Conservation (phyloP, 2,888 invertebrate genomes). For the Caenorhabditis angaria region DNA sequence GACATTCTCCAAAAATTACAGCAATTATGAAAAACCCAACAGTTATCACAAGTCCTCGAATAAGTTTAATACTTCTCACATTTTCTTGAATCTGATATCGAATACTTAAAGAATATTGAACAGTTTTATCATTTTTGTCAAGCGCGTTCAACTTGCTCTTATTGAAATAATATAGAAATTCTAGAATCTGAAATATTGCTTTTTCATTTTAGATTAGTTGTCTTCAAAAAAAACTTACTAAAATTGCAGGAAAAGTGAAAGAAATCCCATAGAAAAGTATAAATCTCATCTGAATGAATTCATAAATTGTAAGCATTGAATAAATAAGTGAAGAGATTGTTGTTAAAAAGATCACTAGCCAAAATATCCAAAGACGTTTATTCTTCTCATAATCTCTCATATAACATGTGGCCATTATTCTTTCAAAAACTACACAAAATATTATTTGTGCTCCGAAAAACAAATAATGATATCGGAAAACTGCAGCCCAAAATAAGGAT, state of each 20-base stretch:
- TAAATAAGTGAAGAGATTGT: conserved; percentile 10
- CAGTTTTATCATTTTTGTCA: conserved; percentile 8
- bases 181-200: conserved; percentile 10
- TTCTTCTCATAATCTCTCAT: conserved; percentile 31
- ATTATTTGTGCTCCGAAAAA: conserved; percentile 23
- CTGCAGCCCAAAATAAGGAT: conserved; percentile 23
- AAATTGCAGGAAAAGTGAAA: conserved; percentile 8
- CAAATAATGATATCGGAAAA: conserved; percentile 37
- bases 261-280: conserved; percentile 15
- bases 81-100: conserved; percentile 36
- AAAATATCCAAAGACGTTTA: conserved; percentile 14
- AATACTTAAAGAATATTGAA: conserved; percentile 23
- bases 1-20: conserved; percentile 25
- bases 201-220: neutral
- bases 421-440: conserved; percentile 14
- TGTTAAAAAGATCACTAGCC: neutral
- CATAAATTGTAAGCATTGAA: conserved; percentile 18
- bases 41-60: conserved; percentile 17
- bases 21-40: conserved; percentile 22
- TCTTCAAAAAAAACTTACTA: conserved; percentile 1
- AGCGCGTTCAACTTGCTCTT: conserved; percentile 7
- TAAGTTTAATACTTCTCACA: conserved; percentile 25
- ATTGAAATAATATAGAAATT: conserved; percentile 17
- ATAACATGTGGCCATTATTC: conserved; percentile 21
- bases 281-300: conserved; percentile 16